These are phyloP conservation scores for Pachymerium ferrugineum DNA, from an alignment of 2,888 invertebrate genomes.

Conservation along the genomic window DNA sequence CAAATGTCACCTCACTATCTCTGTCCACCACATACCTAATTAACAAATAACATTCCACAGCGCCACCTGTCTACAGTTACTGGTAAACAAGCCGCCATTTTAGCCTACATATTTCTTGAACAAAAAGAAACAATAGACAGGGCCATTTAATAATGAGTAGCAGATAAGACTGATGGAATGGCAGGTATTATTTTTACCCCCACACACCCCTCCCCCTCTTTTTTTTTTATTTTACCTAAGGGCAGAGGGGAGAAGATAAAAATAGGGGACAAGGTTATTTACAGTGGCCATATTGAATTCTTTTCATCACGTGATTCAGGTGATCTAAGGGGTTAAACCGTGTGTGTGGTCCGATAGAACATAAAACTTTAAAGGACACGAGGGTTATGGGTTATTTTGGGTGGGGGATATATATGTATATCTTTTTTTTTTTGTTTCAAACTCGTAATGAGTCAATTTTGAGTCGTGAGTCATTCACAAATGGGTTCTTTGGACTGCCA, in stretches of 20 bases:
- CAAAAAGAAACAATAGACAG: neutral
- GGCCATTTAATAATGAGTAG: neutral
- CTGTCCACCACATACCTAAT: too few relatives aligned
- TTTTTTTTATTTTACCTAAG: neutral
- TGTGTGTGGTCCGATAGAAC: too few relatives aligned
- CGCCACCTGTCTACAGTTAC: too few relatives aligned
- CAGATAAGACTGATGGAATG: neutral
- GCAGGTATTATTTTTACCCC: neutral
- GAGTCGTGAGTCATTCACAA: slow-evolving; percentile 2
- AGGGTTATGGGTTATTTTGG: too few relatives aligned
- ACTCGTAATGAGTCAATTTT: neutral
- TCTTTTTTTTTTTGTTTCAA: too few relatives aligned
- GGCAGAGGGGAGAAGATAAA: neutral
- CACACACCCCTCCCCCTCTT: too few relatives aligned
- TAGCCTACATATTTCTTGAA: too few relatives aligned
- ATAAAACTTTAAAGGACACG: too few relatives aligned
- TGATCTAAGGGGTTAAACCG: neutral
- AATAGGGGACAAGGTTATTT: neutral
- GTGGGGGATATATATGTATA: too few relatives aligned
- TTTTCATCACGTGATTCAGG: neutral
- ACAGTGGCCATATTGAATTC: neutral
- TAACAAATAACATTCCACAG: too few relatives aligned
- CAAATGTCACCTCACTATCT: too few relatives aligned
- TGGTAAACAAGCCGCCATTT: too few relatives aligned
- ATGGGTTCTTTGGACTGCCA: slow-evolving; percentile 2